phyloP scores from a whole-genome alignment of 2,113 vertebrate genomes.

The Megaceryle torquata region DNA sequence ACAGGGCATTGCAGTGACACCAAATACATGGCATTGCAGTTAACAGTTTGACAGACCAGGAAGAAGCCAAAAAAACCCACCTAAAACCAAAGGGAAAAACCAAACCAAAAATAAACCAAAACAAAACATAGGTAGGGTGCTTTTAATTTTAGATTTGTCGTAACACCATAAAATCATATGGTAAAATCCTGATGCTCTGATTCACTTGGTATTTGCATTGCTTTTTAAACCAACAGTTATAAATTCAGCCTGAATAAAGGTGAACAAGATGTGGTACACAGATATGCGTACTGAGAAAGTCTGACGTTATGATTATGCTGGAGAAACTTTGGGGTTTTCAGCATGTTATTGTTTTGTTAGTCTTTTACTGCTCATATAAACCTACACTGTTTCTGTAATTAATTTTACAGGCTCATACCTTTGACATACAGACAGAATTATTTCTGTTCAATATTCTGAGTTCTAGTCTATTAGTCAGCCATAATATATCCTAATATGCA shows the following conservation, averaged over 20 bases:
- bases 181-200: not conserved
- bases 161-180: not conserved
- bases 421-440: not conserved
- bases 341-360: not conserved
- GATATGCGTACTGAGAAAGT: not conserved
- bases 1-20: not conserved
- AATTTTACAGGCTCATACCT: not conserved
- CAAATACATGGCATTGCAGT: not conserved
- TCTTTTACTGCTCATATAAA: not conserved
- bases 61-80: not conserved
- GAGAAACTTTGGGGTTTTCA: not conserved
- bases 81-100: no score
- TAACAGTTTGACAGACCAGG: accelerated
- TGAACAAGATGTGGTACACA: accelerated
- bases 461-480: not conserved
- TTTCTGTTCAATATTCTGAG: not conserved
- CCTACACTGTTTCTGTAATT: not conserved
- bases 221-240: not conserved
- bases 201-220: not conserved
- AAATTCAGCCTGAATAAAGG: not conserved
- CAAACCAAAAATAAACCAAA: no score
- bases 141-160: not conserved
- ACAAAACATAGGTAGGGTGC: not conserved
- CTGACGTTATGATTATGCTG: not conserved
- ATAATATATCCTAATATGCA: not conserved